Conservation (phyloP, 2,113 vertebrate genomes). For the Siphamia tubifer region DNA sequence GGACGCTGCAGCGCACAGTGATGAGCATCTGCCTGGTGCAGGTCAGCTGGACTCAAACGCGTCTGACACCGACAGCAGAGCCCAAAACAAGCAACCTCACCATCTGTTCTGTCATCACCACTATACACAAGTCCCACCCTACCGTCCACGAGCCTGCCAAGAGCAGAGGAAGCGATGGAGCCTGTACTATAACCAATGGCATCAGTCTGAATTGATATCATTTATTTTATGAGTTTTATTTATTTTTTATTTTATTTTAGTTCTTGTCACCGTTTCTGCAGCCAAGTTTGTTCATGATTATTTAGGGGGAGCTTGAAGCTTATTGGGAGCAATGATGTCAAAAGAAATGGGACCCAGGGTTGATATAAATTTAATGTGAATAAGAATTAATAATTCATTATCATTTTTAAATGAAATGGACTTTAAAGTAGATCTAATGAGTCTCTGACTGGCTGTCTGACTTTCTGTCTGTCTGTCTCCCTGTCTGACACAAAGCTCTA, state of each 20-base stretch:
- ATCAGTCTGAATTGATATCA: background rate
- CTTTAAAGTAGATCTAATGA: slow-evolving; percentile 26
- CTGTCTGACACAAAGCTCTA: background rate
- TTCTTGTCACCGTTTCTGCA: background rate
- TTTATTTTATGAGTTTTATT: too few relatives aligned
- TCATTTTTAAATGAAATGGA: slow-evolving; percentile 24
- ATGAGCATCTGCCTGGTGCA: slow-evolving; percentile 80
- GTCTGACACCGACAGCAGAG: slow-evolving; percentile 51
- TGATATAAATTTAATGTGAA: slow-evolving; percentile 5
- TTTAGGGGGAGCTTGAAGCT: background rate
- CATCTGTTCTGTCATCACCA: slow-evolving; percentile 71
- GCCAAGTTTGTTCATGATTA: background rate
- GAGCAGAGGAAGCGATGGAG: background rate
- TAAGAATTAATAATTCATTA: slow-evolving; percentile 36
- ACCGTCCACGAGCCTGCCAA: slow-evolving; percentile 7
- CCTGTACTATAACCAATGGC: background rate
- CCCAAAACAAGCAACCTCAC: slow-evolving; percentile 55
- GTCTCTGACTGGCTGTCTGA: background rate
- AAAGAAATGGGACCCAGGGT: background rate
- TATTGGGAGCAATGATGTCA: background rate
- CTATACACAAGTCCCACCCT: slow-evolving; percentile 59
- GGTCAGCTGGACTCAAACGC: slow-evolving; percentile 79
- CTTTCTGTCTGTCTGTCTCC: background rate
- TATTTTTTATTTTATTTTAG: background rate
- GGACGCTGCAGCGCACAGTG: slow-evolving; percentile 46